phyloP scores from a whole-genome alignment of 2,888 invertebrate species.

The Ypsolopha scabrella region DNA sequence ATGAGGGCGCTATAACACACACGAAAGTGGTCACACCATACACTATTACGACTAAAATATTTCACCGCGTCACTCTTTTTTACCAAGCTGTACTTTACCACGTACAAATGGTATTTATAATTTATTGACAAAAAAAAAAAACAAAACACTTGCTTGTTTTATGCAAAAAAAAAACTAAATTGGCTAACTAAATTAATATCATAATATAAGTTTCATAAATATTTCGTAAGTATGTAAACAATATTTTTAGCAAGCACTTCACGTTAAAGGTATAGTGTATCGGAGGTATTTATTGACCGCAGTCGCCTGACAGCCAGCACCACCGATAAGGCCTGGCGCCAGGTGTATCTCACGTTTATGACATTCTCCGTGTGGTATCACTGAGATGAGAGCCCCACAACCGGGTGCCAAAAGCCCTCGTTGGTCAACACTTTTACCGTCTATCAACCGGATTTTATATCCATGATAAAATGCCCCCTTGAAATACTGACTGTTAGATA shows the following conservation, averaged over 20 bases:
- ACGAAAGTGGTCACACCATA: too few relatives aligned
- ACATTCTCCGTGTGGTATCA: constrained; percentile 16
- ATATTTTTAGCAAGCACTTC: not conserved
- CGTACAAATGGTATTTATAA: too few relatives aligned
- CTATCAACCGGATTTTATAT: constrained; percentile 53
- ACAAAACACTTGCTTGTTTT: too few relatives aligned
- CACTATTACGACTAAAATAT: too few relatives aligned
- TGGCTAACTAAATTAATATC: too few relatives aligned
- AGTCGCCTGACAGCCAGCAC: constrained; percentile 3
- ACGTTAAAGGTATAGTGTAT: not conserved
- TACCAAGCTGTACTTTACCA: too few relatives aligned
- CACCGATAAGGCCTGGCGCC: constrained; percentile 41
- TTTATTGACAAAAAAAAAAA: too few relatives aligned
- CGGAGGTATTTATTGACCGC: not conserved
- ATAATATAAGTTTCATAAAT: too few relatives aligned
- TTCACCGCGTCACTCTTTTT: too few relatives aligned
- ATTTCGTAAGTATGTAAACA: too few relatives aligned
- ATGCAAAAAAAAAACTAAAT: too few relatives aligned
- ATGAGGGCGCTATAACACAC: too few relatives aligned
- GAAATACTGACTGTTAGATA: not conserved
- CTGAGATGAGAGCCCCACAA: constrained; percentile 3
- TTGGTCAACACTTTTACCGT: constrained; percentile 51
- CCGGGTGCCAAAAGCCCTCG: constrained; percentile 65
- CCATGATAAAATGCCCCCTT: constrained; percentile 36
- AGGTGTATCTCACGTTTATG: constrained; percentile 34